Evolutionary conservation across 2,888 invertebrate species (phyloP), one percentile per base, ranked within the genome.

Genomic region (Pantelozetes paolii): DNA sequence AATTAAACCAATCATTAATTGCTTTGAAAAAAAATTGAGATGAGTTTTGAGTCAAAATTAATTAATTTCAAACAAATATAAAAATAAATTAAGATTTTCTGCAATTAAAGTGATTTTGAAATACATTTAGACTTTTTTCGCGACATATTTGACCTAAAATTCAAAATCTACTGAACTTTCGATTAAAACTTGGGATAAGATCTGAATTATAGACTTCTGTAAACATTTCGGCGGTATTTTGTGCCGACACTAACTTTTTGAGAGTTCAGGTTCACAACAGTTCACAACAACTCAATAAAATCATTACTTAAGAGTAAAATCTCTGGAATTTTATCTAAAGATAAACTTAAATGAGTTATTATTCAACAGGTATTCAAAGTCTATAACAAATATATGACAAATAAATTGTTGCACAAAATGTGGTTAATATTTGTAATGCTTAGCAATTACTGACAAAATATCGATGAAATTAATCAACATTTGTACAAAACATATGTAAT

Each of bases 171-270:
- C 6, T 48, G 48, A 48, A 48, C 48, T 9, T 18, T 20, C 20
- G 48, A 48, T n/a, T 48, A 48, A n/a, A 48, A 48, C 48, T 48
- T n/a, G 5, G n/a, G 48, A 48, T 48, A 48, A 48, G 20, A 48
- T 9, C 20, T 48, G n/a, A 48, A 48, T 20, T 48, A 48, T 48
- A 20, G 20, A 2, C 20, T 48, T 48, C 48, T 3, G 9, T 13
- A 45, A 18, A 18, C 45, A 13, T 13, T 45, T 9, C 15, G 45
- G 2, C 2, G n/a, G 13, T 45, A 45, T n/a, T 45, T n/a, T 45
- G 5, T 18, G 45, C 13, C 45, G 13, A 45, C 13, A 45, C 18
- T 45, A 45, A 45, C 45, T 45, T 45, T 45, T 45, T 45, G 40
- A 8, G 3, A 50, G 50, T 20, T 9, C 45, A 45, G 45, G n/a